phyloP scores from a whole-genome alignment of 2,113 vertebrate species.

The Labrus mixtus region DNA sequence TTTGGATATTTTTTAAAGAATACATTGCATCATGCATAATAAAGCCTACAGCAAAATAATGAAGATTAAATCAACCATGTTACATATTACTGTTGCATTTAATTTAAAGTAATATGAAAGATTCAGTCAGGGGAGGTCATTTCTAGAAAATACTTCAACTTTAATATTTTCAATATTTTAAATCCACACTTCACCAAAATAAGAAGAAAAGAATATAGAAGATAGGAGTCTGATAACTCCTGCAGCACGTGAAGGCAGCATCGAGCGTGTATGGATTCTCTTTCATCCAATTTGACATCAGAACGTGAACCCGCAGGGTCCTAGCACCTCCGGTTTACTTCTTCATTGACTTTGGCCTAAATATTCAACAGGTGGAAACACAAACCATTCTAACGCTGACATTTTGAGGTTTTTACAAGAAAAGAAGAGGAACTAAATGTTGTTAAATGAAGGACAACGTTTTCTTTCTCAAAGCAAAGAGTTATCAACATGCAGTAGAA shows the following conservation, averaged over 20 bases:
- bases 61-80: too few relatives aligned
- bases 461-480: not conserved
- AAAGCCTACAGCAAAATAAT: too few relatives aligned
- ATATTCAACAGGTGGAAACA: constrained; percentile 63
- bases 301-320: constrained; percentile 29
- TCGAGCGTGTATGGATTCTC: constrained; percentile 1
- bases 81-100: too few relatives aligned
- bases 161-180: too few relatives aligned
- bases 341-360: constrained; percentile 11
- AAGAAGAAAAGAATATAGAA: not conserved
- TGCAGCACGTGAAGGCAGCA: constrained; percentile 37
- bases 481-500: too few relatives aligned
- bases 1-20: too few relatives aligned
- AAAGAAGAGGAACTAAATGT: not conserved
- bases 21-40: too few relatives aligned
- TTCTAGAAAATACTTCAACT: too few relatives aligned
- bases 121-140: too few relatives aligned
- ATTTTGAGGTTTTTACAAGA: not conserved
- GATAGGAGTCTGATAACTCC: not conserved
- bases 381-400: not conserved
- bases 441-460: not conserved
- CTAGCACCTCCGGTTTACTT: not conserved
- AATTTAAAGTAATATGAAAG: too few relatives aligned
- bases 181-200: too few relatives aligned
- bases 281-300: constrained; percentile 16